Base-by-base conservation (phyloP, 2,797 vertebrate species). In the Cichlasoma orientale region DNA sequence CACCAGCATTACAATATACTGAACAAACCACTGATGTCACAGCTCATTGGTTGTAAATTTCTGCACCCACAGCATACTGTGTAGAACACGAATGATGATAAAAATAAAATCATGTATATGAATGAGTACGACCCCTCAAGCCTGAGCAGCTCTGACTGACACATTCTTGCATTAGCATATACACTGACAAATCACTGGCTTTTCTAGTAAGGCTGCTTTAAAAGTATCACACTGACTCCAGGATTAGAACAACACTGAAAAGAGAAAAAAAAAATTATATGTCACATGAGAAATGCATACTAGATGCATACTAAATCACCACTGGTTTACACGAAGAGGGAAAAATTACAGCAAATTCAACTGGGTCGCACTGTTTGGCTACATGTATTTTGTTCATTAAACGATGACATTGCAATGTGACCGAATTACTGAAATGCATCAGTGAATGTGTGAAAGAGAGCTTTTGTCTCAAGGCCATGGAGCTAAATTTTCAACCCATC, bases 201-300 rank as follows among this genome's bases (percentile, higher is more conserved):
- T 79, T 74, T 66, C 25, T 68, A 1, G 23, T 72, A 55, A 85
- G 78, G 21, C 73, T 66, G 44, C 80, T 80, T 88, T 86, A 56
- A 79, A 91, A 89, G 82, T 83, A 88, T 80, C 44, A 72, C 61
- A 63, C 4, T 4, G 56, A 82, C 72, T 70, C 52, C 73, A 82
- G 70, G 63, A 77, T 86, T 56, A 82, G 58, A 83, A 68, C 8
- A 63, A 90, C 50, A 61, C 6, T 47, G 4, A 18, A 31, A 66
- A 69, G 72, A 72, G 27, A 77, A 57, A 75, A 74, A 61, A 41
- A 10, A 3, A 3, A 7, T 57, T 31, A 3, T 63, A 56, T 47
- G 21, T 72, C 58, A 75, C 36, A 69, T 5, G 9, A 54, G 41
- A 74, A 75, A 68, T 27, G 36, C 73, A 78, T 25, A 56, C n/a